Conservation (phyloP, 2,888 invertebrate species). For the Cosmia pyralina region DNA sequence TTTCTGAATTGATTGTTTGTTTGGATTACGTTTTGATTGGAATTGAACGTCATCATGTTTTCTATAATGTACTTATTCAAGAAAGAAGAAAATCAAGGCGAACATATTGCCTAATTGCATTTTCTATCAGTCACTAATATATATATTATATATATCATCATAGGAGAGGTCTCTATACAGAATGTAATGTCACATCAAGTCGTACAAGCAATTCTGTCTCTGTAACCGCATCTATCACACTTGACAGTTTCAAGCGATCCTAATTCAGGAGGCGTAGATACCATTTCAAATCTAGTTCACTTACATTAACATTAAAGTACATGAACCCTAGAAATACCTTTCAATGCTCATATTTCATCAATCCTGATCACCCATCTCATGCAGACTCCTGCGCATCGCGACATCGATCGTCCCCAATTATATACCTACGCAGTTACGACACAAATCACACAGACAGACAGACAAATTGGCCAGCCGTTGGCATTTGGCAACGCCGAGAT, state of each 20-base stretch:
- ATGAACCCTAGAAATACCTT: neutral
- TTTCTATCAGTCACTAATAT: neutral
- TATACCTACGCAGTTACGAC: conserved; percentile 72
- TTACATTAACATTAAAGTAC: conserved; percentile 12
- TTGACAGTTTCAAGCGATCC: neutral
- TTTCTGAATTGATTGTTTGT: conserved; percentile 7
- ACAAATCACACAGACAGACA: conserved; percentile 74
- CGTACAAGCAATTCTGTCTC: neutral
- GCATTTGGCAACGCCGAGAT: conserved; percentile 71
- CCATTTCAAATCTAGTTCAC: conserved; percentile 13
- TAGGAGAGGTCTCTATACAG: neutral
- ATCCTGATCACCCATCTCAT: conserved; percentile 40
- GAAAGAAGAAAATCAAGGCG: no score
- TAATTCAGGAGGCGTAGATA: conserved; percentile 37
- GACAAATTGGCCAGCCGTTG: conserved; percentile 74
- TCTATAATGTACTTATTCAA: neutral
- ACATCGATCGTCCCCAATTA: conserved; percentile 72
- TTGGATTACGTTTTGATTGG: neutral
- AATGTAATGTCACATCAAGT: neutral
- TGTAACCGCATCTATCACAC: conserved; percentile 7
- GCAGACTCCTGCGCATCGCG: conserved; percentile 60
- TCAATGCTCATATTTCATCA: conserved; percentile 10
- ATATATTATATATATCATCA: neutral
- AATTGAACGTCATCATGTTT: neutral
- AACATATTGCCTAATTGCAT: neutral